These are phyloP conservation scores for Oxytorus armatus DNA, from an alignment of 2,888 invertebrate species.

Conservation along the genomic window DNA sequence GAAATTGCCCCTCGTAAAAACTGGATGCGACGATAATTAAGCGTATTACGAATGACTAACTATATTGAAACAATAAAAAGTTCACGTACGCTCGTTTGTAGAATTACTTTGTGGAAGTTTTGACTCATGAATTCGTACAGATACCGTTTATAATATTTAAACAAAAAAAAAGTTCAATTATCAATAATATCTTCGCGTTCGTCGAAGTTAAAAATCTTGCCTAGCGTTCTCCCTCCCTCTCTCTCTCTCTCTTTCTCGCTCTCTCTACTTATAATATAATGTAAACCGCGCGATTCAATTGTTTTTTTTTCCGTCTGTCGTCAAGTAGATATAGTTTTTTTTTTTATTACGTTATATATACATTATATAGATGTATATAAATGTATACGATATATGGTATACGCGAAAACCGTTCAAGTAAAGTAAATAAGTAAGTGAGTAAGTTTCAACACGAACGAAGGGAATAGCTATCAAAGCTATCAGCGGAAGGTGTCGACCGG, in stretches of 20 bases:
- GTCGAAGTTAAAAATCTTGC: too few relatives aligned
- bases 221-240: too few relatives aligned
- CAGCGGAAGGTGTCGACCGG: conserved; percentile 71
- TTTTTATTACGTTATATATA: not conserved
- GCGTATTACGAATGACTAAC: not conserved
- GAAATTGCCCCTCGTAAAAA: conserved; percentile 21
- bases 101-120: not conserved
- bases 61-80: not conserved
- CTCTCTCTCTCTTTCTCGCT: not conserved
- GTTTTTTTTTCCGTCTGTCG: not conserved
- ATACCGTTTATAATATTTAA: conserved; percentile 1
- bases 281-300: conserved; percentile 4
- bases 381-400: conserved; percentile 38
- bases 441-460: conserved; percentile 69
- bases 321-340: not conserved
- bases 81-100: not conserved
- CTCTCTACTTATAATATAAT: not conserved
- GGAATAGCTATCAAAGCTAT: conserved; percentile 72
- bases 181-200: not conserved
- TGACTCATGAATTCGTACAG: not conserved
- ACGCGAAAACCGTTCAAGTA: conserved; percentile 51
- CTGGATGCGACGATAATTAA: not conserved
- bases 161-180: not conserved
- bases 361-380: conserved; percentile 9
- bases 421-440: conserved; percentile 66